These are phyloP conservation scores for Ctenopoma multispine DNA, from an alignment of 2,797 vertebrate genomes.

Conservation along the genomic window DNA sequence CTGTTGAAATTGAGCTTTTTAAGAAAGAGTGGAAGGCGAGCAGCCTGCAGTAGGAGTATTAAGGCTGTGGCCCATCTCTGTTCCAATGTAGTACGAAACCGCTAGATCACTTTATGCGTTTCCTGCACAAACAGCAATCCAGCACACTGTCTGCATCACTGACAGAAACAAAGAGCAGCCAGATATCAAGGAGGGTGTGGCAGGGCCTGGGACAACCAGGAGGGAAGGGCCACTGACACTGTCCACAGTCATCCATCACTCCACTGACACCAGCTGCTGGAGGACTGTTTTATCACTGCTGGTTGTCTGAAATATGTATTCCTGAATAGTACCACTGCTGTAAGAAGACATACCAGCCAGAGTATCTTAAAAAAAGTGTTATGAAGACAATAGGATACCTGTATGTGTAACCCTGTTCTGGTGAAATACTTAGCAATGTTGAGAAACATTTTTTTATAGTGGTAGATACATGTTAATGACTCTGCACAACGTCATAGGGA, in stretches of 20 bases:
- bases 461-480: constrained; percentile 2
- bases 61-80: constrained; percentile 1
- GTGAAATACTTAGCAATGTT: background rate
- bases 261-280: constrained; percentile 36
- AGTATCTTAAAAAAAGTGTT: background rate
- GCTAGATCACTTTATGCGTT: constrained; percentile 35
- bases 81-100: constrained; percentile 40
- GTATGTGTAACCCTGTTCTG: background rate
- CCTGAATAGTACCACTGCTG: background rate
- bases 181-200: constrained; percentile 78
- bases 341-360: background rate
- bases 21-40: constrained; percentile 18
- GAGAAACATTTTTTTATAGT: background rate
- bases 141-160: constrained; percentile 14
- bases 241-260: constrained; percentile 45
- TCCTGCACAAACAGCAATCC: constrained; percentile 48
- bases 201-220: constrained; percentile 52
- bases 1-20: too few relatives aligned
- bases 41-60: constrained; percentile 26
- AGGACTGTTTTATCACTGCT: background rate
- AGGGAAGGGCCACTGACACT: constrained; percentile 54
- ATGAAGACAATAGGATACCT: constrained; percentile 18
- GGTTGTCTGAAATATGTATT: constrained; percentile 10
- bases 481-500: background rate
- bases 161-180: constrained; percentile 70